phyloP scores from a whole-genome alignment of 2,113 vertebrate species.

The Gymnobelideus leadbeateri region DNA sequence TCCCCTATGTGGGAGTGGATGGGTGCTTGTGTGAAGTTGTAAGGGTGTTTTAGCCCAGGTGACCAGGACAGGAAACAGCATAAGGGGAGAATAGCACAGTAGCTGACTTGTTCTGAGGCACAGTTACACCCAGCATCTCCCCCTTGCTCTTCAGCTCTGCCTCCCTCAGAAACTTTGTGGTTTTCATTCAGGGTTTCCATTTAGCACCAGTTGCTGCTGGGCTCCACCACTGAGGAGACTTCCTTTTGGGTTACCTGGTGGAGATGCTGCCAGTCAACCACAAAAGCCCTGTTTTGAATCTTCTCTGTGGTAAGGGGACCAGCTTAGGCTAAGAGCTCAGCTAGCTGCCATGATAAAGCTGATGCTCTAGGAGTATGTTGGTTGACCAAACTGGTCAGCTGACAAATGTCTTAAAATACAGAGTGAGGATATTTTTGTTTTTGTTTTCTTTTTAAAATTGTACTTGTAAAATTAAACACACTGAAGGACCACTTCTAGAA shows the following conservation, averaged over 20 bases:
- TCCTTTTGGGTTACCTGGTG: constrained; percentile 64
- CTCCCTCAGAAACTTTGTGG: background rate
- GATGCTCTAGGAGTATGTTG: constrained; percentile 39
- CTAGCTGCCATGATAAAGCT: constrained; percentile 33
- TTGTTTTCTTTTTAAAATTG: constrained; percentile 50
- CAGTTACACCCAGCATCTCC: background rate
- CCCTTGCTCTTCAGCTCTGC: background rate
- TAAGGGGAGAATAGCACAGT: background rate
- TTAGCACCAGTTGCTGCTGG: background rate
- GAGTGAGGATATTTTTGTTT: constrained; percentile 63
- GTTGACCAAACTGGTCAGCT: constrained; percentile 69
- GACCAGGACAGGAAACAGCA: background rate
- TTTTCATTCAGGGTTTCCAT: background rate
- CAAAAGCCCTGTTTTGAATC: constrained; percentile 18
- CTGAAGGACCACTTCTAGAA: constrained; percentile 48
- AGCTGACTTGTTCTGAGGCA: constrained; percentile 12
- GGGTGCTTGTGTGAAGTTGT: background rate
- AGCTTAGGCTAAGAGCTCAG: background rate
- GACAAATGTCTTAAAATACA: constrained; percentile 74
- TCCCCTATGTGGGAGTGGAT: background rate
- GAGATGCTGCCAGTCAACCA: constrained; percentile 24
- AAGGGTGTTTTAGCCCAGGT: background rate
- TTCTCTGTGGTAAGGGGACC: constrained; percentile 38
- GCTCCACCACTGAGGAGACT: constrained; percentile 23
- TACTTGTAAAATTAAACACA: constrained; percentile 66